Base-by-base conservation (phyloP, 2,888 invertebrate species). In the Mesorhabditis sp. region DNA sequence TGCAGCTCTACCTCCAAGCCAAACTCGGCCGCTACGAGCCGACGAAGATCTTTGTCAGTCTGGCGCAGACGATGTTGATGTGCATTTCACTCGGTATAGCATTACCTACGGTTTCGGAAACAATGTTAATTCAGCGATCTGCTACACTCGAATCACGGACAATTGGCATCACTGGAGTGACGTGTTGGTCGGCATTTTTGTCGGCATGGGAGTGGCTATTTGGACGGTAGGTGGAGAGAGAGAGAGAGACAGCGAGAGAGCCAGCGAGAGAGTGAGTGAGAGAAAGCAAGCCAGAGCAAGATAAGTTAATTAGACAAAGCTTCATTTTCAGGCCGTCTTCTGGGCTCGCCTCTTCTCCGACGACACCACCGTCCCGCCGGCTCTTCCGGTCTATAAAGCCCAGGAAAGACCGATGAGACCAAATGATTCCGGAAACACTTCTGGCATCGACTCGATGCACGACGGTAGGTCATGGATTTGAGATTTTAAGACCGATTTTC, bases 131-230 rank as follows among this genome's bases (percentile, higher is more conserved):
- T 70, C 77, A 4, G 68, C 70, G 45, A 76, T 77, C 45, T 74
- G 77, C 62, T 77, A 73, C 62, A 92, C 93, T 1, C 90, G 96
- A 50, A 91, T 97, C 58, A 93, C 93, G 0, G 93, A 97, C 88
- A 94, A 96, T 89, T 95, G 95, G 86, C 96, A 96, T 87, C 95
- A 96, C 86, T 95, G 94, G 93, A 94, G 93, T 84, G 96, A 96
- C 87, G 95, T 95, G 4, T 88, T 95, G 42, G 91, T 91, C 68
- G 96, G 96, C 0, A 85, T 86, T 50, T 67, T 88, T 61, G 86
- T 89, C 45, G 89, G 89, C 7, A 73, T 84, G 5, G 65, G 86
- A 45, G 82, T 87, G 4, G 88, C 88, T 7, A 41, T 86, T 5
- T 80, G 78, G 68, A 74, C 76, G 43, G 79, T 80, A 43, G 70